Base-by-base conservation (phyloP, 2,888 invertebrate genomes). In the Slavum lentiscoides region DNA sequence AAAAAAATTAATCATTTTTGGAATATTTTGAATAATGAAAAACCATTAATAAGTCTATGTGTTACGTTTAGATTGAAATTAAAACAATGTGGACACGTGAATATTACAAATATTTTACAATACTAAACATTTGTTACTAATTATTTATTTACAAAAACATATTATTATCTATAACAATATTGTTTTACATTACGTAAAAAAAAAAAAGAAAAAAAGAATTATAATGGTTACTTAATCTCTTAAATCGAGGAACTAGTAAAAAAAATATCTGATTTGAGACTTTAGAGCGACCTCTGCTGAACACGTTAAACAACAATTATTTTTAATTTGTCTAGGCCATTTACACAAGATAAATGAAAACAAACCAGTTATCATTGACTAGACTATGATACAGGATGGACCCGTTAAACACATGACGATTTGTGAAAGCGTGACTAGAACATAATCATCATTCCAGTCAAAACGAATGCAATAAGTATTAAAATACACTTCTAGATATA, bases 81-180 rank as follows among this genome's bases (percentile, higher is more conserved):
- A 76, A 58, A 76, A 76, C 68, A 68, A 58, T 58, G 75, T 75
- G 58, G 67, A 75, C 75, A 76, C 49, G 75, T 68, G 43, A 68
- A 68, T 43, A 59, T 49, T 76, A 76, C 30, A 76, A 49, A 68
- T 68, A 76, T 68, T 76, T 68, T 67, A 75, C 59, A 59, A 68
- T 30, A 59, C 68, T 76, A 76, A 55, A 69, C 30, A 30, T 62
- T 77, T 69, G 69, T 70, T 58, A 23, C 80, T 80, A 72, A n/a
- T 64, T 80, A 80, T 80, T 80, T 80, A 80, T 72, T 43, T 72
- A 80, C 80, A 80, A 70, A 64, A 64, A 43, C 70, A 72, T 70
- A 80, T 80, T 70, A 64, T 72, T 70, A 80, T 43, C 70, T 80
- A 80, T 72, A 80, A 80, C 77, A 77, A 77, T 69, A 77, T 77